Evolutionary conservation across 53 echinoderm and acorn worm genomes (phyloP).

Genomic region (Arbacia lixula): DNA sequence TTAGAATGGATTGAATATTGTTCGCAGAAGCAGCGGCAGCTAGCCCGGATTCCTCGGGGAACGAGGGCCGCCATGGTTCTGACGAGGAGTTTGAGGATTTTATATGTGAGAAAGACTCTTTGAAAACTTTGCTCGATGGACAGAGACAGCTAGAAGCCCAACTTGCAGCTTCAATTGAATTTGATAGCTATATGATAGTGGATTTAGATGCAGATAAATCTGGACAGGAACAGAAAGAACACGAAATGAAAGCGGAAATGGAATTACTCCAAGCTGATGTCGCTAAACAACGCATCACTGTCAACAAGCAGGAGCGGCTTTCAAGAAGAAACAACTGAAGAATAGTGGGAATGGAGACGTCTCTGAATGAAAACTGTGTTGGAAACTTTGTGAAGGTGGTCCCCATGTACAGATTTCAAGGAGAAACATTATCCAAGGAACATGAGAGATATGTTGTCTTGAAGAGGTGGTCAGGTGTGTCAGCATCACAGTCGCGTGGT

Average conservation of each 20-base stretch:
- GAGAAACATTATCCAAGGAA: too few relatives aligned
- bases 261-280: neutral
- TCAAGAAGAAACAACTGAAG: constrained; percentile 26
- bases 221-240: neutral
- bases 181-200: neutral
- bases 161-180: constrained; percentile 12
- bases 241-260: neutral
- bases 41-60: constrained; percentile 10
- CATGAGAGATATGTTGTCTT: too few relatives aligned
- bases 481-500: too few relatives aligned
- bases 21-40: neutral
- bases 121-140: constrained; percentile 9
- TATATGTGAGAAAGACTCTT: neutral
- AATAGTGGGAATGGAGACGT: neutral
- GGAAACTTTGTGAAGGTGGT: too few relatives aligned
- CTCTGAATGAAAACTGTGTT: too few relatives aligned
- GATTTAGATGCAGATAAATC: constrained; percentile 3
- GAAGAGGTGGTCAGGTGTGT: too few relatives aligned
- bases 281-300: neutral
- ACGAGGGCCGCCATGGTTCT: neutral
- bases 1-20: neutral
- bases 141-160: constrained; percentile 3
- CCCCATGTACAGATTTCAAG: too few relatives aligned
- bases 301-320: constrained; percentile 4
- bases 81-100: neutral